phyloP scores from a whole-genome alignment of 2,888 invertebrate species.

The Nomada lathburiana region DNA sequence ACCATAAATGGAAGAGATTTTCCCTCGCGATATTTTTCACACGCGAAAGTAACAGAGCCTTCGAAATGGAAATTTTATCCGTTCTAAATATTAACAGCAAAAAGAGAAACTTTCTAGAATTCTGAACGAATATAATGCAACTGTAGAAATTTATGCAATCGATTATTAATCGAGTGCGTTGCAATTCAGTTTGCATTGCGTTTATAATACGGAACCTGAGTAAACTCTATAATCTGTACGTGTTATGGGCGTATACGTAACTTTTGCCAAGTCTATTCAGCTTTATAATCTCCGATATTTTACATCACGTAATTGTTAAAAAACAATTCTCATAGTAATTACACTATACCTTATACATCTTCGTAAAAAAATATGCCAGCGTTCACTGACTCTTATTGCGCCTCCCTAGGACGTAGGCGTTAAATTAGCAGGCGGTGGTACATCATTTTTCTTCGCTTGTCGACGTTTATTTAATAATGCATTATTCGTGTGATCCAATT shows the following conservation, averaged over 20 bases:
- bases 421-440: constrained; percentile 72
- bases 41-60: neutral
- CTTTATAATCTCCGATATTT: constrained; percentile 44
- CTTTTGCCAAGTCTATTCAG: constrained; percentile 34
- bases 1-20: constrained; percentile 6
- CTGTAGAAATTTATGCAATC: constrained; percentile 4
- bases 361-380: constrained; percentile 72
- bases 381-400: constrained; percentile 54
- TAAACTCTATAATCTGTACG: neutral
- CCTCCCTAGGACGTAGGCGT: constrained; percentile 77
- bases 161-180: neutral
- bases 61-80: constrained; percentile 15
- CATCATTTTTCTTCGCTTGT: constrained; percentile 68
- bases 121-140: neutral
- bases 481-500: constrained; percentile 96
- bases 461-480: constrained; percentile 93
- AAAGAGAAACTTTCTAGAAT: neutral
- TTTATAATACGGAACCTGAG: neutral
- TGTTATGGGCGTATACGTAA: constrained; percentile 8
- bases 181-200: neutral
- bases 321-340: constrained; percentile 71
- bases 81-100: neutral
- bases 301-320: constrained; percentile 67
- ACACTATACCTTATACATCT: constrained; percentile 72
- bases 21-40: neutral